Evolutionary conservation across 2,797 vertebrate species (phyloP).

Genomic region (Carduelis carduelis): DNA sequence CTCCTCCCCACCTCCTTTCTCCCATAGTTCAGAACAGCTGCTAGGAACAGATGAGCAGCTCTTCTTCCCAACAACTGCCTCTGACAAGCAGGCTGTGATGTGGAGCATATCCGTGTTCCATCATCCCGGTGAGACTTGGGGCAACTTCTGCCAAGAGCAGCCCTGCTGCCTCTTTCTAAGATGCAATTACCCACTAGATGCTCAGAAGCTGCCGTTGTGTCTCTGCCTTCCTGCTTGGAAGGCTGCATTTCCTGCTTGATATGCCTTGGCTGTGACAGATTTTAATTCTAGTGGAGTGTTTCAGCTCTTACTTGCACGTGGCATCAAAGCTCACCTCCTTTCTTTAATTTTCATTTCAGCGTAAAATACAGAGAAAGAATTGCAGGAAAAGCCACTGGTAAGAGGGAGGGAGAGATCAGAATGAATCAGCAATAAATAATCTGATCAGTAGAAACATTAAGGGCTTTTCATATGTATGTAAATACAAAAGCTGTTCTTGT

Average conservation of each 20-base stretch:
- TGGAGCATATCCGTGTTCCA: accelerated
- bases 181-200: neutral
- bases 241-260: neutral
- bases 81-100: neutral
- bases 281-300: neutral
- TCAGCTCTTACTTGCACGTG: neutral
- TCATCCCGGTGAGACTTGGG: accelerated
- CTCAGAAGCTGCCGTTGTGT: accelerated
- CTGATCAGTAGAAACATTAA: neutral
- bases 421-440: neutral
- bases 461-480: neutral
- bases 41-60: accelerated
- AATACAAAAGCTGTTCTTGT: neutral
- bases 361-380: neutral
- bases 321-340: neutral
- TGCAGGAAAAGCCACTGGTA: neutral
- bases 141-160: neutral
- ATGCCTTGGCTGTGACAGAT: neutral
- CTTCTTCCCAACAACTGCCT: accelerated
- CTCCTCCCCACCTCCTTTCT: neutral
- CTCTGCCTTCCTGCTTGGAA: neutral
- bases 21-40: accelerated
- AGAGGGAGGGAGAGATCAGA: neutral
- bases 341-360: neutral
- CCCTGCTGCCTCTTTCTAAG: neutral